Evolutionary conservation across 1,140 invertebrate species (phyloP).

Genomic region (Drosophila repletoides): DNA sequence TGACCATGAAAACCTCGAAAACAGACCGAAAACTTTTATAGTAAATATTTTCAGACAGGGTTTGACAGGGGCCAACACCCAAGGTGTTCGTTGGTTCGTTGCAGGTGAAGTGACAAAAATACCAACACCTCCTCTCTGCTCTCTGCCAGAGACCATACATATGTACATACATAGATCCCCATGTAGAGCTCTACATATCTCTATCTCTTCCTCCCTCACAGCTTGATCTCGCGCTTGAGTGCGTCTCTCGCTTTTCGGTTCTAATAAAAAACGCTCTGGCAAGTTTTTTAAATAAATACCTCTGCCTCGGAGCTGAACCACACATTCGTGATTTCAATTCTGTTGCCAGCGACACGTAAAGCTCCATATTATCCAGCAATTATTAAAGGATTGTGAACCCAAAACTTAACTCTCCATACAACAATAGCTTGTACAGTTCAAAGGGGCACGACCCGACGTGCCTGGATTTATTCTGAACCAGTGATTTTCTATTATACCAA

Average conservation of each 20-base stretch:
- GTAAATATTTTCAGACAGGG: background rate
- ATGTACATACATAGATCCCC: constrained; percentile 11
- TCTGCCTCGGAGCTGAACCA: constrained; percentile 17
- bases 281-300: constrained; percentile 67
- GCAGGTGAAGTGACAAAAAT: constrained; percentile 74
- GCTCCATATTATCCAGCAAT: background rate
- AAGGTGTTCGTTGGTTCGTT: too few species aligned
- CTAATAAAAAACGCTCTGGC: constrained; percentile 19
- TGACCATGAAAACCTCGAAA: constrained; percentile 71
- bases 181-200: background rate
- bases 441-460: constrained; percentile 48
- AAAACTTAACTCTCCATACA: background rate
- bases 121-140: constrained; percentile 30
- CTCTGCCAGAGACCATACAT: constrained; percentile 40
- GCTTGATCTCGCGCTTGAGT: constrained; percentile 43
- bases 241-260: constrained; percentile 41
- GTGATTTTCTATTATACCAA: constrained; percentile 25
- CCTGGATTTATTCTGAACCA: constrained; percentile 21
- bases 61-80: constrained; percentile 31
- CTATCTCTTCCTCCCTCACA: background rate
- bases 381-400: constrained; percentile 28
- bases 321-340: constrained; percentile 62
- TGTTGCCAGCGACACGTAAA: constrained; percentile 21
- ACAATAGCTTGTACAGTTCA: background rate
- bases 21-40: constrained; percentile 12